A percentile compares a stretch with the other conserved stretches of the same genome.
phyloP scores from a whole-genome alignment of 2,797 vertebrate species.

The Urophycis tenuis region DNA sequence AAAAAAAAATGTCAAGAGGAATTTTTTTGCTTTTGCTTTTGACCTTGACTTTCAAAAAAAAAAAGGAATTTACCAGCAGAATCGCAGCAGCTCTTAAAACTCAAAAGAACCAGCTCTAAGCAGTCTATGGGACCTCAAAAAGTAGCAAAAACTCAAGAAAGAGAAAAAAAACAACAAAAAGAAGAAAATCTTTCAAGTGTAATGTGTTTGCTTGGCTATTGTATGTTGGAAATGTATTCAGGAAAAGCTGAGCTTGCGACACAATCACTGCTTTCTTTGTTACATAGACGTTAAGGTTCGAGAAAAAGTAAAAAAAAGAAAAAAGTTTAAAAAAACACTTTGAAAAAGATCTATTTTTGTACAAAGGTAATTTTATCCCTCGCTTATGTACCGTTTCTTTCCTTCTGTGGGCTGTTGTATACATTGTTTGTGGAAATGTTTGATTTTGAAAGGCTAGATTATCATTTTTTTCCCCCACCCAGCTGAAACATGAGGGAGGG shows the following conservation, averaged over 20 bases:
- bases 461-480: constrained; percentile 40
- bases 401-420: constrained; percentile 70
- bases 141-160: constrained; percentile 31
- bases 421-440: constrained; percentile 63
- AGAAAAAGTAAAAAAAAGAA: constrained; percentile 52
- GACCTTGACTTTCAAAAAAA: constrained; percentile 38
- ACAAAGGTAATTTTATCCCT: constrained; percentile 97
- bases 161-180: constrained; percentile 21
- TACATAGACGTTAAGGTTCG: constrained; percentile 56
- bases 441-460: constrained; percentile 33
- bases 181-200: constrained; percentile 50
- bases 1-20: constrained; percentile 13
- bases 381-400: constrained; percentile 70
- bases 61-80: constrained; percentile 52
- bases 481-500: constrained; percentile 24
- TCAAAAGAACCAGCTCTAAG: constrained; percentile 53
- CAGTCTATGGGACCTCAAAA: constrained; percentile 50
- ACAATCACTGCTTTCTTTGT: constrained; percentile 73
- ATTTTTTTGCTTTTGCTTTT: constrained; percentile 38
- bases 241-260: constrained; percentile 64
- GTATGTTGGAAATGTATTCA: constrained; percentile 55
- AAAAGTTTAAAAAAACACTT: constrained; percentile 69
- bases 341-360: constrained; percentile 98
- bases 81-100: constrained; percentile 58
- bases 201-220: constrained; percentile 62